Conservation (phyloP, 2,888 invertebrate genomes). For the Perizoma flavofasciatum region DNA sequence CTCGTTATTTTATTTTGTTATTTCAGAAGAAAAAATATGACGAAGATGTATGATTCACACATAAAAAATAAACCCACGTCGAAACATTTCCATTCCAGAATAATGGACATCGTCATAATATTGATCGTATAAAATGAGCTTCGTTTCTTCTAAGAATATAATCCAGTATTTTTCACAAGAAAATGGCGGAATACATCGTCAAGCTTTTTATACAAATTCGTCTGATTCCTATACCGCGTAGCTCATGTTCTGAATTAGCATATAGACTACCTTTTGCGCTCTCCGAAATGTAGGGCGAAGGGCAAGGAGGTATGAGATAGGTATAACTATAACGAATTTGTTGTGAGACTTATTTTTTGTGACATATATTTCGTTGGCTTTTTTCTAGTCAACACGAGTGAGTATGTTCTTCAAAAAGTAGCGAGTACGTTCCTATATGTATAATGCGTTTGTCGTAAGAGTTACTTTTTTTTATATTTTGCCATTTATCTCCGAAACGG, state of each 20-base stretch:
- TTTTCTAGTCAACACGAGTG: background rate
- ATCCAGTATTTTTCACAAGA: slow-evolving; percentile 27
- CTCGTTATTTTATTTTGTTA: too few species aligned
- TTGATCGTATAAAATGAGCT: slow-evolving; percentile 14
- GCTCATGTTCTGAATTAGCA: slow-evolving; percentile 40
- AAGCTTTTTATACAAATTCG: slow-evolving; percentile 35
- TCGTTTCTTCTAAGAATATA: slow-evolving; percentile 9
- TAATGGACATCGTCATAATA: background rate
- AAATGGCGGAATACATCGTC: slow-evolving; percentile 27
- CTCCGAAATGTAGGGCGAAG: slow-evolving; percentile 32
- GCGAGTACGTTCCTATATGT: too few species aligned
- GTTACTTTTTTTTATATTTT: too few species aligned
- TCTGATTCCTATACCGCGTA: slow-evolving; percentile 36
- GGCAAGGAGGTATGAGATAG: slow-evolving; percentile 9
- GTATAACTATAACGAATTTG: slow-evolving; percentile 11
- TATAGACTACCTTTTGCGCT: slow-evolving; percentile 39
- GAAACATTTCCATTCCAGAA: too few species aligned
- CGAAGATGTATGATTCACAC: too few species aligned
- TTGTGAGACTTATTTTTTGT: slow-evolving; percentile 9
- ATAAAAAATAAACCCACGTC: too few species aligned
- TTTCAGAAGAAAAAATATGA: too few species aligned
- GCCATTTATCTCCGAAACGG: too few species aligned
- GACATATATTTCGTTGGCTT: slow-evolving; percentile 1
- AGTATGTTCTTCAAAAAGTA: too few species aligned
- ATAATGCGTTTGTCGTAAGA: too few species aligned